Conservation (phyloP, 2,113 vertebrate species). For the Ancistrus triradiatus region DNA sequence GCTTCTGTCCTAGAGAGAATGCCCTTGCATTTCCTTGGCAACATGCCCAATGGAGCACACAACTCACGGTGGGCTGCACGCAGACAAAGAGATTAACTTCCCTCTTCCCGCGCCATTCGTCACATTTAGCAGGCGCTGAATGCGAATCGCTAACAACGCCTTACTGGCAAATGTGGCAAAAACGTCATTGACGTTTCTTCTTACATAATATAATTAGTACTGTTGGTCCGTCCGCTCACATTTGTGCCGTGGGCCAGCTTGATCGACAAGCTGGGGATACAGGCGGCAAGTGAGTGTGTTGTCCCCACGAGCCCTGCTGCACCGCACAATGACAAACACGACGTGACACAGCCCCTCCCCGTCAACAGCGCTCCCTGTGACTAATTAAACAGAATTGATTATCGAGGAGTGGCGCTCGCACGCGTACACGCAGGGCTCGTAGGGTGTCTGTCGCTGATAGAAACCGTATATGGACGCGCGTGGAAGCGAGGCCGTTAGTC, state of each 20-base stretch:
- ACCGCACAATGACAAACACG: conserved; percentile 59
- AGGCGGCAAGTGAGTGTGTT: conserved; percentile 57
- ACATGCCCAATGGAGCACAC: conserved; percentile 54
- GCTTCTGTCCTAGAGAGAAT: conserved; percentile 51
- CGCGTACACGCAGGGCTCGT: conserved; percentile 46
- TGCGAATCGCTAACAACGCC: conserved; percentile 15
- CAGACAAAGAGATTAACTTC: conserved; percentile 56
- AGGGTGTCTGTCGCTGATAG: background rate
- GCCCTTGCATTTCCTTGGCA: conserved; percentile 62
- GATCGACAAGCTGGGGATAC: conserved; percentile 59
- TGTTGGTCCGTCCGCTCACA: background rate
- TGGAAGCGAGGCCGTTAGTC: too few species aligned
- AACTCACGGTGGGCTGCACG: conserved; percentile 46
- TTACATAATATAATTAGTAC: conserved; percentile 23
- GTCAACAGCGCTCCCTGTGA: conserved; percentile 44
- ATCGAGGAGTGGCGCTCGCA: conserved; percentile 47
- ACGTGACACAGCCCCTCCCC: conserved; percentile 60
- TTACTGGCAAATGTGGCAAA: conserved; percentile 15
- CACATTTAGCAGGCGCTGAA: conserved; percentile 27
- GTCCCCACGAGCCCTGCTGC: conserved; percentile 50
- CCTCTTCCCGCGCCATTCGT: conserved; percentile 15
- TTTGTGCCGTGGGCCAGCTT: conserved; percentile 38
- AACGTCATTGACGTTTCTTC: conserved; percentile 22
- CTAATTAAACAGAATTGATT: conserved; percentile 75
- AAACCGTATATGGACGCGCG: conserved; percentile 19